These are phyloP conservation scores for Mormyrops boulengeri DNA, from an alignment of 2,797 vertebrate genomes.

Conservation along the genomic window DNA sequence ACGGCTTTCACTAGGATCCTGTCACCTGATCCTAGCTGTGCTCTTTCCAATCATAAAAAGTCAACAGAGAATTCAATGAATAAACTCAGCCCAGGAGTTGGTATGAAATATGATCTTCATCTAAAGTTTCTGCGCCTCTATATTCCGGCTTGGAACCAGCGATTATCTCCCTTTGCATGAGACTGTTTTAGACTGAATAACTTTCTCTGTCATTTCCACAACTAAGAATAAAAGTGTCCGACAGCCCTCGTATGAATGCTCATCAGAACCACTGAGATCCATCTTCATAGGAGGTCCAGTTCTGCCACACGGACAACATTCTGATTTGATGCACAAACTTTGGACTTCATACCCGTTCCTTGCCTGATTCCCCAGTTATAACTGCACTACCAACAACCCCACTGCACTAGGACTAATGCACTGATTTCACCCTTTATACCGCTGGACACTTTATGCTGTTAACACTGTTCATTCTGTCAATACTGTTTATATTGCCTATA, in stretches of 20 bases:
- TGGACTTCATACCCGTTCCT: neutral
- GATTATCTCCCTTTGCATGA: neutral
- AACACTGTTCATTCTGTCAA: neutral
- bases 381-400: neutral
- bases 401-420: neutral
- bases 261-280: neutral
- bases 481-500: neutral
- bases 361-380: neutral
- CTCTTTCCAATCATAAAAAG: neutral
- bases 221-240: neutral
- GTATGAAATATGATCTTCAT: neutral
- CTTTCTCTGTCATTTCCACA: neutral
- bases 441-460: neutral
- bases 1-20: neutral
- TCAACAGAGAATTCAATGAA: neutral
- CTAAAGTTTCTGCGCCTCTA: neutral
- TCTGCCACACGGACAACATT: neutral
- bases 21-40: neutral
- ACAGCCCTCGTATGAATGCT: neutral
- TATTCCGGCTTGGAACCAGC: neutral
- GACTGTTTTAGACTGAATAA: neutral
- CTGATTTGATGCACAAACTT: neutral
- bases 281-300: neutral
- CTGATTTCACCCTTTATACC: neutral
- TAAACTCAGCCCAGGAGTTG: neutral